phyloP scores from a whole-genome alignment of 92 coral and sea anemone genomes.

The Pocillopora grandis region DNA sequence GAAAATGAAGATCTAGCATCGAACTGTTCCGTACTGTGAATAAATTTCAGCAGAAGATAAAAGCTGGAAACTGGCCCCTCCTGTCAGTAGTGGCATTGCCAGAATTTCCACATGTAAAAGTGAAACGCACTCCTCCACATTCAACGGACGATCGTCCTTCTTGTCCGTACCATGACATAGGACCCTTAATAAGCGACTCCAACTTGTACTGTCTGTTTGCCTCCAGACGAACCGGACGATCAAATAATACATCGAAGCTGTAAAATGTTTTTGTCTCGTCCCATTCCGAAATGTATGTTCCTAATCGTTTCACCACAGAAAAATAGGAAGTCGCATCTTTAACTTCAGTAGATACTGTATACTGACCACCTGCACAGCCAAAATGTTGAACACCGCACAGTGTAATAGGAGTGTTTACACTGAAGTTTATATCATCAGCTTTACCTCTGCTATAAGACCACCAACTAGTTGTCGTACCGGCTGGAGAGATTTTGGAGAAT shows the following conservation, averaged over 20 bases:
- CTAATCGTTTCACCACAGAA: too few relatives aligned
- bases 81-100: background rate
- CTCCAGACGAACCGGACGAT: constrained; percentile 41
- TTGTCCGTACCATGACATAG: constrained; percentile 2
- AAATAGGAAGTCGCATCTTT: too few relatives aligned
- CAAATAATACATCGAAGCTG: constrained; percentile 56
- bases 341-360: too few relatives aligned
- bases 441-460: too few relatives aligned
- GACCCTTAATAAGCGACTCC: constrained; percentile 19
- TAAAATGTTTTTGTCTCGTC: background rate
- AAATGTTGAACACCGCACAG: too few relatives aligned
- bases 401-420: too few relatives aligned
- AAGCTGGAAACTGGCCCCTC: too few relatives aligned
- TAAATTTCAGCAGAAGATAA: too few relatives aligned
- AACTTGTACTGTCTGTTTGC: constrained; percentile 25
- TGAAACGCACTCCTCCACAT: constrained; percentile 6
- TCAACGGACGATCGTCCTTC: constrained; percentile 21
- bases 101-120: constrained; percentile 3
- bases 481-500: too few relatives aligned
- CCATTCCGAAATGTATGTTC: constrained; percentile 27
- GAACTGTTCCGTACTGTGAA: constrained; percentile 4
- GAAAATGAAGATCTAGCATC: constrained; percentile 22
- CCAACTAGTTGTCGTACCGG: too few relatives aligned
- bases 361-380: too few relatives aligned
- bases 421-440: too few relatives aligned